A percentile compares a stretch with the other conserved stretches of the same genome.
These are phyloP conservation scores for Dendrolimus punctatus DNA, from an alignment of 1,140 invertebrate genomes.

Conservation along the genomic window DNA sequence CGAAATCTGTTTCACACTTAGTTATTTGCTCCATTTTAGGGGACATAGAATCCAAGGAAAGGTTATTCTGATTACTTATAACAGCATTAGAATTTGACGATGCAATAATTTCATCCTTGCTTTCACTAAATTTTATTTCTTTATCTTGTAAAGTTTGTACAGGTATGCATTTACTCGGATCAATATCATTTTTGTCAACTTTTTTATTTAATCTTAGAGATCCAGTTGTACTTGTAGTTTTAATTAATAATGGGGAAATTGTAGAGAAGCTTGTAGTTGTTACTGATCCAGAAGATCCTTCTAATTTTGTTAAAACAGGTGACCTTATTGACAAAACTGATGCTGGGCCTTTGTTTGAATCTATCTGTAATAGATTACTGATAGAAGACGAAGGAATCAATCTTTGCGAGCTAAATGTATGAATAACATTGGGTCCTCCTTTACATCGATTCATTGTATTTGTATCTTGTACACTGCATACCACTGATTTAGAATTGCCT, in stretches of 20 bases:
- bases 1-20: conserved; percentile 70
- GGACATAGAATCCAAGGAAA: conserved; percentile 2
- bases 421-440: conserved; percentile 48
- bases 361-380: conserved; percentile 47
- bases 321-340: conserved; percentile 53
- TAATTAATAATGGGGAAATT: conserved; percentile 52
- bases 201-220: conserved; percentile 36
- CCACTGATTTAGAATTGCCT: conserved; percentile 38
- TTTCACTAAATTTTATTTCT: not conserved
- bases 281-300: conserved; percentile 30
- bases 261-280: conserved; percentile 43
- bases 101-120: too few relatives aligned
- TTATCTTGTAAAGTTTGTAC: not conserved
- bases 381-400: conserved; percentile 40
- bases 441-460: conserved; percentile 37
- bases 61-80: not conserved
- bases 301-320: conserved; percentile 45
- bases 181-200: conserved; percentile 29
- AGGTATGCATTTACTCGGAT: conserved; percentile 9
- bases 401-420: conserved; percentile 47
- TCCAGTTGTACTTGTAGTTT: conserved; percentile 32
- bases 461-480: conserved; percentile 42
- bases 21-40: conserved; percentile 20
- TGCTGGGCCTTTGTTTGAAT: conserved; percentile 40
- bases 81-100: too few relatives aligned